Evolutionary conservation across 2,888 invertebrate species (phyloP), one percentile per base, ranked within the genome.

Genomic region (Drosophila macrospina): DNA sequence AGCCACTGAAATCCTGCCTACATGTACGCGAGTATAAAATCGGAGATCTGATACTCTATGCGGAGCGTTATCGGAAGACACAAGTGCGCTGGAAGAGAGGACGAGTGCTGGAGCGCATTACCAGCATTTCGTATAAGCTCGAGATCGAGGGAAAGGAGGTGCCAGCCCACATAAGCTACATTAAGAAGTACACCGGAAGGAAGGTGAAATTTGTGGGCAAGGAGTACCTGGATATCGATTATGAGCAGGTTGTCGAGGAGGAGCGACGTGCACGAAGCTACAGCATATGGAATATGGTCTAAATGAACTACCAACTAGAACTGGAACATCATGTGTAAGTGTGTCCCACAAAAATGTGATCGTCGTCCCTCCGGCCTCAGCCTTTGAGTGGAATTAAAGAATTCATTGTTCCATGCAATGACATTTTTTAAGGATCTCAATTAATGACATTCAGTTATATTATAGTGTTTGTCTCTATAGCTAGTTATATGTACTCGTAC

Each of bases 221-320:
- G 57, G 92, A 92, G 71, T 92, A 92, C 77, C 79, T 92, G 61
- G 92, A 92, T 74, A 92, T 92, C 16, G 92, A 92, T 62, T 92
- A 92, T 66, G 91, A 91, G 39, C 92, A 92, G 68, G 88, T 92
- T 54, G 91, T 89, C 54, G 91, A 91, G 68, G 90, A 91, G 32
- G 91, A 92, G 67, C 66, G 81, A 42, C 85, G 90, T 59, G 89
- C 84, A 69, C 90, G 88, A 54, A 86, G 84, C 59, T 91, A 91
- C 61, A 92, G 91, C 80, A 92, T 92, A 87, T 92, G 92, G 92
- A 91, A 91, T 78, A 88, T 91, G 87, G 91, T 90, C 62, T 86
- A 66, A 59, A 28, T 7, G 0, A 4, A 20, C n/a, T n/a, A n/a
- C n/a, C n/a, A 2, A 28, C 10, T 15, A n/a, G n/a, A 20, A 37